These are phyloP conservation scores for Matsumyia berberina DNA, from an alignment of 2,888 invertebrate species.

Conservation along the genomic window DNA sequence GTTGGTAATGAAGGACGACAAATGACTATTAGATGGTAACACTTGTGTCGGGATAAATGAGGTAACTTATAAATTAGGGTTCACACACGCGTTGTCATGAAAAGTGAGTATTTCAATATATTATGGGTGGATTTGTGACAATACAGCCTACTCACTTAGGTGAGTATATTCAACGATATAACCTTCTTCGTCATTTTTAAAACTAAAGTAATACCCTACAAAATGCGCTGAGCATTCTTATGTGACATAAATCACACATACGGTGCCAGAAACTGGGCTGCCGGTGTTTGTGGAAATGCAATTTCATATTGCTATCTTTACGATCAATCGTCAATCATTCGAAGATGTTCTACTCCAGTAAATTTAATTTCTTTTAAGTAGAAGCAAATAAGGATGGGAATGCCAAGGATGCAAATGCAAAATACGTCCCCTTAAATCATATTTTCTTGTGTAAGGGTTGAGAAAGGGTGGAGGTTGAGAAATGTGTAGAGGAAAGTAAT, in stretches of 20 bases:
- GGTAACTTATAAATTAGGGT: conserved; percentile 70
- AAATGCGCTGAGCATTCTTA: conserved; percentile 6
- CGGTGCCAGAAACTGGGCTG: neutral
- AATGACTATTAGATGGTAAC: conserved; percentile 72
- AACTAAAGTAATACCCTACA: conserved; percentile 10
- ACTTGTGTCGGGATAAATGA: conserved; percentile 70
- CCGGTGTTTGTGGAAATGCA: neutral
- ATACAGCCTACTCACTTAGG: conserved; percentile 17
- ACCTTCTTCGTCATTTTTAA: conserved; percentile 35
- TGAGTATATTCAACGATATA: neutral
- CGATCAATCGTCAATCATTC: conserved; percentile 51
- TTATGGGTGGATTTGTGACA: conserved; percentile 52
- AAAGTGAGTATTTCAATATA: conserved; percentile 47
- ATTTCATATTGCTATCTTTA: conserved; percentile 31
- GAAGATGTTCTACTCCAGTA: conserved; percentile 18
- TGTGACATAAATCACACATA: neutral
- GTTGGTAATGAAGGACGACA: conserved; percentile 71
- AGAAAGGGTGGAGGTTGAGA: too few species aligned
- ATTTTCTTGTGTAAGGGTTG: too few species aligned
- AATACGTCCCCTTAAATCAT: conserved; percentile 39
- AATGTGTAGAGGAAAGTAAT: too few species aligned
- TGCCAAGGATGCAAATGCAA: conserved; percentile 34
- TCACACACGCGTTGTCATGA: conserved; percentile 49
- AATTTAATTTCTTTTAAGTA: conserved; percentile 47
- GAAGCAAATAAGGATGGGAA: conserved; percentile 3